phyloP scores from a whole-genome alignment of 2,113 vertebrate species.

The Apaloderma vittatum region DNA sequence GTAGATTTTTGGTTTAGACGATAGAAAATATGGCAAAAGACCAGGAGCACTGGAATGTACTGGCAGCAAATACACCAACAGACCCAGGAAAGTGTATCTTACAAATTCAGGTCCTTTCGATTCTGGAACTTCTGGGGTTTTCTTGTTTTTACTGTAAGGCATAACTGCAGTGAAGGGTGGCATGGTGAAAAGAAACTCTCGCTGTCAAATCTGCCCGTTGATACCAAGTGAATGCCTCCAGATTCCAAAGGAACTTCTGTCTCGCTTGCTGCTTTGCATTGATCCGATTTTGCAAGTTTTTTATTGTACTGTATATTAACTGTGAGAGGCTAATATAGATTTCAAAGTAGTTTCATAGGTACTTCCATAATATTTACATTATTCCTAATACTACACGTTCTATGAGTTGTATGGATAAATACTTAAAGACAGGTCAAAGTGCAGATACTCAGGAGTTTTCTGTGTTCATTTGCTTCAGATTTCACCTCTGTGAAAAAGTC shows the following conservation, averaged over 20 bases:
- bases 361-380: not conserved
- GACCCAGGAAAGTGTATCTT: too few relatives aligned
- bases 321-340: slow-evolving; percentile 4
- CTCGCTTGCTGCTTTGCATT: slow-evolving; percentile 43
- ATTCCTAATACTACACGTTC: not conserved
- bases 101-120: not conserved
- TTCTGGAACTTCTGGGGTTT: not conserved
- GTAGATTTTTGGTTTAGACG: not conserved
- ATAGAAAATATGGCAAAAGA: not conserved
- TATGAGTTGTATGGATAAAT: not conserved
- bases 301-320: slow-evolving; percentile 43
- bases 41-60: not conserved
- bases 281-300: slow-evolving; percentile 15
- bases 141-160: slow-evolving; percentile 15
- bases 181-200: not conserved
- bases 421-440: not conserved
- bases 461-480: not conserved
- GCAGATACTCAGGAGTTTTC: slow-evolving; percentile 4
- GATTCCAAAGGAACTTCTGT: slow-evolving; percentile 40
- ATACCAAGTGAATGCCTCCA: slow-evolving; percentile 6
- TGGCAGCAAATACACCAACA: not conserved
- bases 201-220: not conserved
- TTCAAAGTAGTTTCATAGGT: slow-evolving; percentile 40
- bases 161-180: slow-evolving; percentile 39
- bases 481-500: not conserved